Percentiles rank a stretch among this genome's conserved stretches.
Conservation (phyloP, 2,113 vertebrate genomes). For the Megalops atlanticus region DNA sequence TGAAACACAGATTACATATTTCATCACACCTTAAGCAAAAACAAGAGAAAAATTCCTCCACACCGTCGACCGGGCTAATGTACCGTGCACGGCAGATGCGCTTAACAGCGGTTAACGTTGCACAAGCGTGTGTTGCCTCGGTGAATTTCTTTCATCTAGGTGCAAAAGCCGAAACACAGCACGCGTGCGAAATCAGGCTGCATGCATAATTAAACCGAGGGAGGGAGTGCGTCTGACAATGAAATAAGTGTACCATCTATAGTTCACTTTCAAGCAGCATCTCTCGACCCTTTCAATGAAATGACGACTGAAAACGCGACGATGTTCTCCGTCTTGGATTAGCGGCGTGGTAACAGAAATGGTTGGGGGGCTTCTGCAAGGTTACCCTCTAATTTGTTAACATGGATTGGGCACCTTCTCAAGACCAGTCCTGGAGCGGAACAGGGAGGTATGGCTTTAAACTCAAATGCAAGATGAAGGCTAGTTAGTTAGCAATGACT, state of each 20-base stretch:
- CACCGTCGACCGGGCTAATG: neutral
- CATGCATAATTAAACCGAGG: constrained; percentile 33
- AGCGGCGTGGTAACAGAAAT: constrained; percentile 22
- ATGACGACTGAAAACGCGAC: neutral
- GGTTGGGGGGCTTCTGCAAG: constrained; percentile 13
- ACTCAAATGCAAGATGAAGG: neutral
- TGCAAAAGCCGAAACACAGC: constrained; percentile 9
- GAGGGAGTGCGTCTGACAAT: constrained; percentile 30
- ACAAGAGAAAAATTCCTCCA: too few relatives aligned
- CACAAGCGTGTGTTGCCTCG: neutral
- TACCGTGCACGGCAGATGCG: neutral
- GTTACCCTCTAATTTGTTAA: constrained; percentile 18
- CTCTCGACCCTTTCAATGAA: constrained; percentile 32
- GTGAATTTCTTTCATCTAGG: constrained; percentile 36
- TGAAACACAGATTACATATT: neutral
- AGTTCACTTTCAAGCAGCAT: constrained; percentile 15
- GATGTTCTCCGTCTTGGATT: constrained; percentile 10
- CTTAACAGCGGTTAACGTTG: neutral
- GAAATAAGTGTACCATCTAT: constrained; percentile 41
- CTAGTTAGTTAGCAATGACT: neutral
- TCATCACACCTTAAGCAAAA: neutral
- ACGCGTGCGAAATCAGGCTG: constrained; percentile 31
- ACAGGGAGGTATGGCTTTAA: constrained; percentile 30
- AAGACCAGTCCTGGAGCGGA: constrained; percentile 18
- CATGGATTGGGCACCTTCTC: constrained; percentile 37